These are phyloP conservation scores for Chelmon rostratus DNA, from an alignment of 2,797 vertebrate species.

Conservation along the genomic window DNA sequence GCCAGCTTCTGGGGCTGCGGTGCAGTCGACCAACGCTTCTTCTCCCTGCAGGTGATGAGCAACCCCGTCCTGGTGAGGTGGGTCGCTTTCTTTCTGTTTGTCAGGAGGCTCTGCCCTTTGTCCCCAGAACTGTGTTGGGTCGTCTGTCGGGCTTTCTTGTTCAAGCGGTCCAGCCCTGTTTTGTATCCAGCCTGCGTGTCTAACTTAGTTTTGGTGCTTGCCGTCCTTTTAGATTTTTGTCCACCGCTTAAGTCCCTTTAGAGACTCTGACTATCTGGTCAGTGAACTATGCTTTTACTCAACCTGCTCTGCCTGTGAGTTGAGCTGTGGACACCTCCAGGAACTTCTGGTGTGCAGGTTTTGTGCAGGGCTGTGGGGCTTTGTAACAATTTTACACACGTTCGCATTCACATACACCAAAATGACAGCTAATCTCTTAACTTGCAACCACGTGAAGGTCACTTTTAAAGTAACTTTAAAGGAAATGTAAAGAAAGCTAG, in stretches of 20 bases:
- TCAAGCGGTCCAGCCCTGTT: background rate
- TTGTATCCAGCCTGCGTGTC: background rate
- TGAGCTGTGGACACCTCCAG: background rate
- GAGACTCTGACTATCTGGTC: background rate
- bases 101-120: background rate
- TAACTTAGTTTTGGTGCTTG: background rate
- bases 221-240: constrained; percentile 1
- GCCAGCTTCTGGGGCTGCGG: constrained; percentile 21
- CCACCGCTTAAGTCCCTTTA: background rate
- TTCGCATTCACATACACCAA: too few relatives aligned
- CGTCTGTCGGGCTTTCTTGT: too few relatives aligned
- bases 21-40: constrained; percentile 18
- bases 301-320: background rate
- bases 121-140: background rate
- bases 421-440: too few relatives aligned
- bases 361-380: too few relatives aligned
- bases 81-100: background rate
- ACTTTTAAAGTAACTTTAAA: too few relatives aligned
- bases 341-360: too few relatives aligned
- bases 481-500: background rate
- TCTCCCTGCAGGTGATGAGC: constrained; percentile 21
- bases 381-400: too few relatives aligned
- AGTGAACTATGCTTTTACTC: background rate
- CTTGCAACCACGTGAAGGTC: too few relatives aligned
- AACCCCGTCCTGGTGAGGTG: constrained; percentile 2